Conservation (phyloP, 2,113 vertebrate genomes). For the Orycteropus afer region DNA sequence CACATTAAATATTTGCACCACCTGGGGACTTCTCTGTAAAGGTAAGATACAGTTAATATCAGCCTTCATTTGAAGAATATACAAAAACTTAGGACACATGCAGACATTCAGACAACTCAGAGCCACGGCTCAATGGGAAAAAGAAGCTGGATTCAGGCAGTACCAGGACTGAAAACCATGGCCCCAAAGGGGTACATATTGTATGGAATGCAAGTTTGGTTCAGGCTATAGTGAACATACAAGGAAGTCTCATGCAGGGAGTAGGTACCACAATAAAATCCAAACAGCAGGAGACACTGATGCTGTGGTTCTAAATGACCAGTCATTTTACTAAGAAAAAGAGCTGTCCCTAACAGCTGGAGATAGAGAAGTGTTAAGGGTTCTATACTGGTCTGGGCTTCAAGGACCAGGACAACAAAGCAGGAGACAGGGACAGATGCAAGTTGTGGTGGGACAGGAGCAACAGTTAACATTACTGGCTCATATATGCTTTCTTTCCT, state of each 20-base stretch:
- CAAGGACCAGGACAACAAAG: accelerated
- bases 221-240: accelerated
- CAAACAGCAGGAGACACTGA: not conserved
- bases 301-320: accelerated
- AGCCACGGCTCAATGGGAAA: not conserved
- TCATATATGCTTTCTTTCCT: accelerated
- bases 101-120: not conserved
- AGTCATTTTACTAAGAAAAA: not conserved
- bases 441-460: no score
- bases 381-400: accelerated
- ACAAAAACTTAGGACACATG: not conserved
- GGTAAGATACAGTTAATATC: accelerated
- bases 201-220: accelerated
- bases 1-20: not conserved
- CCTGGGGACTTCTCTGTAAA: not conserved
- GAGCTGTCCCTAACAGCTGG: accelerated
- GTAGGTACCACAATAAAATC: no score
- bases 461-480: accelerated
- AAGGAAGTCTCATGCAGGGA: not conserved
- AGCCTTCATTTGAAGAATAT: no score
- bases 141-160: no score
- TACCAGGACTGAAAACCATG: not conserved
- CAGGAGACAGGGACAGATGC: not conserved
- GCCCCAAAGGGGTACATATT: accelerated
- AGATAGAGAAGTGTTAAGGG: accelerated